Evolutionary conservation across 2,113 vertebrate genomes (phyloP).

Genomic region (Cisticola juncidis): DNA sequence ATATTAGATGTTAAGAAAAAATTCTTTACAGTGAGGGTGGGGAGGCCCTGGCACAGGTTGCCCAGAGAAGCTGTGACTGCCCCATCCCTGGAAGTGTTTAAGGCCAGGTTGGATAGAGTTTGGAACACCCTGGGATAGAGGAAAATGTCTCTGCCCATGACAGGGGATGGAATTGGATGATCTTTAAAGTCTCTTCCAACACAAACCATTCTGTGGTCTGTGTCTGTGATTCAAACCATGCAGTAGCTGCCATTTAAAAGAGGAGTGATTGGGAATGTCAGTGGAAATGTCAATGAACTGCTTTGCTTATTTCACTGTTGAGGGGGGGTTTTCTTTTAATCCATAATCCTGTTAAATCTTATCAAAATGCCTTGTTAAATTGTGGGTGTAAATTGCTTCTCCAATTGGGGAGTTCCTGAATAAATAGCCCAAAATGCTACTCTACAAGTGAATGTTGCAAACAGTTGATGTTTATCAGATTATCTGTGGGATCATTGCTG

Average conservation of each 20-base stretch:
- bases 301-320: not conserved
- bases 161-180: not conserved
- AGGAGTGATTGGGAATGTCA: not conserved
- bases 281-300: not conserved
- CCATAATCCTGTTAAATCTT: not conserved
- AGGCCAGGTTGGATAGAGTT: not conserved
- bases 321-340: accelerated
- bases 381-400: not conserved
- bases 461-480: not conserved
- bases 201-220: not conserved
- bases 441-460: not conserved
- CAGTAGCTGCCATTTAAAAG: not conserved
- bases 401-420: not conserved
- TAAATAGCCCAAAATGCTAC: not conserved
- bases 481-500: not conserved
- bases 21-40: not conserved
- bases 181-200: not conserved
- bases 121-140: accelerated
- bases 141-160: not conserved
- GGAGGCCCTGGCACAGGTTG: not conserved
- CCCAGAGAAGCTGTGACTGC: not conserved
- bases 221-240: not conserved
- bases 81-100: not conserved
- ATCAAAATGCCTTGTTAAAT: not conserved
- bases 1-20: not conserved